A percentile compares a stretch with the other conserved stretches of the same genome.
phyloP scores from a whole-genome alignment of 2,888 invertebrate genomes.

The Tinea semifulvella region DNA sequence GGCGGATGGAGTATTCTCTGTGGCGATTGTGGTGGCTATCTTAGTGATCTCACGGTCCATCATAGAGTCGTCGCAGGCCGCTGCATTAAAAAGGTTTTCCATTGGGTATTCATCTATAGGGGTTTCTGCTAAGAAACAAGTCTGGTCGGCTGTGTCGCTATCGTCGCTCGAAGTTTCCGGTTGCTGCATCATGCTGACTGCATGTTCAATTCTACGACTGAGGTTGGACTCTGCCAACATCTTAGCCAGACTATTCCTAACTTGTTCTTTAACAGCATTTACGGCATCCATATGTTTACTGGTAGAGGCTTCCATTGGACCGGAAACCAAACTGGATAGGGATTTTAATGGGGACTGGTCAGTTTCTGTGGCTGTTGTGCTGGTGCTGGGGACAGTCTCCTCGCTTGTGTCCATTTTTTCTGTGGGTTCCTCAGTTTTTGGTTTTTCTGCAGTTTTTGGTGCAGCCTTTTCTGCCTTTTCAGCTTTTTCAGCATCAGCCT shows the following conservation, averaged over 20 bases:
- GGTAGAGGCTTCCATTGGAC: slow-evolving; percentile 49
- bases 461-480: slow-evolving; percentile 47
- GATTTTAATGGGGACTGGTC: slow-evolving; percentile 71
- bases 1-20: slow-evolving; percentile 39
- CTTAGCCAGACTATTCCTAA: slow-evolving; percentile 54
- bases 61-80: slow-evolving; percentile 38
- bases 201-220: not conserved
- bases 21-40: slow-evolving; percentile 55
- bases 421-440: slow-evolving; percentile 24
- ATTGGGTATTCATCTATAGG: slow-evolving; percentile 61
- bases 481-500: slow-evolving; percentile 50
- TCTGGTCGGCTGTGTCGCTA: slow-evolving; percentile 57
- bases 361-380: slow-evolving; percentile 41
- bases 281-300: slow-evolving; percentile 30
- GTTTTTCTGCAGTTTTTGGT: slow-evolving; percentile 23
- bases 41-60: slow-evolving; percentile 61
- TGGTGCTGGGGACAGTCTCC: slow-evolving; percentile 41
- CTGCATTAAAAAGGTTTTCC: slow-evolving; percentile 60
- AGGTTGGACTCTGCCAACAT: slow-evolving; percentile 32
- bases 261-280: slow-evolving; percentile 36
- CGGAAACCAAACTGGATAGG: slow-evolving; percentile 70
- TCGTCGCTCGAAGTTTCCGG: slow-evolving; percentile 35
- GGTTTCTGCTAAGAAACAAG: slow-evolving; percentile 56
- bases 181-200: slow-evolving; percentile 20
- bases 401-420: slow-evolving; percentile 26